Base-by-base conservation (phyloP, 2,113 vertebrate genomes). In the Climacteris rufus region DNA sequence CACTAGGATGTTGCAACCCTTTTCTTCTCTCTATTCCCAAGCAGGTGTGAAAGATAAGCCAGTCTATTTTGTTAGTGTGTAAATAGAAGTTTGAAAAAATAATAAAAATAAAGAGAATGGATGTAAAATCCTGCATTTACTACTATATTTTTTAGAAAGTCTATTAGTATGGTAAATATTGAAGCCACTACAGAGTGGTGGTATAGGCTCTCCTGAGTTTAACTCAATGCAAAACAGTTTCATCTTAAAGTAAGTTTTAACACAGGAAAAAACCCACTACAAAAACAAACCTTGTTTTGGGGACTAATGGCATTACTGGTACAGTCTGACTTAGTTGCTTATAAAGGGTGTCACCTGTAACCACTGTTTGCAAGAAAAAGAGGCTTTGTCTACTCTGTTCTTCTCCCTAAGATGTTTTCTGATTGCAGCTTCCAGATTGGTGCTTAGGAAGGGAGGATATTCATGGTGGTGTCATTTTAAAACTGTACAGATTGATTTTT, bases 101-200 rank as follows among this genome's bases (percentile, higher is more conserved):
- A 86, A 35, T 5, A 20, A 2, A 50, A 37, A 40, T n/a, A n/a
- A 54, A 21, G 1, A 1, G 4, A 2, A 10, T 16, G 25, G 15
- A 33, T 61, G 24, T 18, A 28, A 10, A 59, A 47, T 71, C 12
- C 16, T 63, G 17, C 5, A 10, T 47, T 75, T 79, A 11, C 8
- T 42, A 1, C 10, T 52, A 20, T 4, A 52, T 22, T 18, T 86
- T 68, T n/a, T 83, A 47, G 47, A 53, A 86, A 44, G 23, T 56
- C 14, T 45, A 2, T 72, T 39, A 10, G 2, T 21, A 14, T 40
- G 25, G 17, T 64, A 56, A 72, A 47, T 21, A 68, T 9, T 47
- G 35, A 82, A 88, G 33, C 16, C 11, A 22, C 61, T 30, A 13
- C 20, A 18, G 53, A 24, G 35, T 69, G 40, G 16, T 77, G 20